These are phyloP conservation scores for Enteromius mattozi DNA, from an alignment of 2,797 vertebrate genomes.

Conservation along the genomic window DNA sequence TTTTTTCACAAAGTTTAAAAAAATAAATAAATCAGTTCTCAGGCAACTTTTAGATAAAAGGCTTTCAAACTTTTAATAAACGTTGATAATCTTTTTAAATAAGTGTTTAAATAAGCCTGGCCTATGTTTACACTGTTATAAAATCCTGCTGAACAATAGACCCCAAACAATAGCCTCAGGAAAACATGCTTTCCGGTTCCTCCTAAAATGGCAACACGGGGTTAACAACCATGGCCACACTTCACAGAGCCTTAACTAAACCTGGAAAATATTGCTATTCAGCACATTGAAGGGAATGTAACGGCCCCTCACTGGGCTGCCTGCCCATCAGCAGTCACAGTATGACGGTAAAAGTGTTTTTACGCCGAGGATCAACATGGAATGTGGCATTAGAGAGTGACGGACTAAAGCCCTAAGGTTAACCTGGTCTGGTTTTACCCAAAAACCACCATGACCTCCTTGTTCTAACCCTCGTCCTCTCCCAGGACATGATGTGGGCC, in stretches of 20 bases:
- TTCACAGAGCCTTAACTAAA: conserved; percentile 52
- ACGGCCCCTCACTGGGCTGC: conserved; percentile 26
- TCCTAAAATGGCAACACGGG: conserved; percentile 54
- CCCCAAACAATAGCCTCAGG: conserved; percentile 57
- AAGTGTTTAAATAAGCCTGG: not conserved
- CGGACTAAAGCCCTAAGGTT: conserved; percentile 24
- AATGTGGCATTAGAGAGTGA: conserved; percentile 47
- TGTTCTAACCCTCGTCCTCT: conserved; percentile 15
- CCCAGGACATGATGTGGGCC: conserved; percentile 30
- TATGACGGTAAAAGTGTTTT: conserved; percentile 16
- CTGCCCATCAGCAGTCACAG: conserved; percentile 40
- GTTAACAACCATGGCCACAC: conserved; percentile 55
- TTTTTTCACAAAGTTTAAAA: not conserved
- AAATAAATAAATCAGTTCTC: not conserved
- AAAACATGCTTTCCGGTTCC: conserved; percentile 58
- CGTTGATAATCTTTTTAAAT: not conserved
- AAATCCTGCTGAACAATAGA: conserved; percentile 40
- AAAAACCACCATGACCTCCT: conserved; percentile 21
- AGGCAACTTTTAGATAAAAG: not conserved
- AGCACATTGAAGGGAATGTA: conserved; percentile 60
- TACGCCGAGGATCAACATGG: conserved; percentile 13
- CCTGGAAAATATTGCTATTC: conserved; percentile 58
- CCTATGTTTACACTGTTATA: conserved; percentile 23
- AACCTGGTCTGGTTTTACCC: conserved; percentile 49
- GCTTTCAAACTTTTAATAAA: conserved; percentile 10